Evolutionary conservation across 2,113 vertebrate species (phyloP).

Genomic region (Terrapene triunguis): DNA sequence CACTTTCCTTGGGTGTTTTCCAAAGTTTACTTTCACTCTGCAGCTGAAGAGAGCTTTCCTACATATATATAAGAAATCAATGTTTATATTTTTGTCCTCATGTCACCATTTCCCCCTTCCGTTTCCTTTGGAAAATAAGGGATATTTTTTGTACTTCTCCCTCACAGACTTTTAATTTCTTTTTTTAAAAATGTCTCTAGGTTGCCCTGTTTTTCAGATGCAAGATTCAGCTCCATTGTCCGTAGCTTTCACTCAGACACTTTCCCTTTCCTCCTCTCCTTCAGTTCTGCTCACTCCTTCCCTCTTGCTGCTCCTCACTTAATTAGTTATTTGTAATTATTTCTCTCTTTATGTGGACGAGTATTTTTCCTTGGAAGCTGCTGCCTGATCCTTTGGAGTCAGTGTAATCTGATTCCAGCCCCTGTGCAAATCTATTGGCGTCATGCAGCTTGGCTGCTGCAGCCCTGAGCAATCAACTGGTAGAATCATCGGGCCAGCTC

Average conservation of each 20-base stretch:
- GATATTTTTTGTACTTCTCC: neutral
- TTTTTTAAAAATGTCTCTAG: neutral
- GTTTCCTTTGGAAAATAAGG: neutral
- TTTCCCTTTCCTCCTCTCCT: conserved; percentile 25
- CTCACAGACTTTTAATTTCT: neutral
- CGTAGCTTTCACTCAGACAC: rapidly evolving
- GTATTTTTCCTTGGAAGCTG: neutral
- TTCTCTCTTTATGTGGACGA: neutral
- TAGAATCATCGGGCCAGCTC: neutral
- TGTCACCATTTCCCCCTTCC: neutral
- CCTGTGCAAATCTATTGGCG: neutral
- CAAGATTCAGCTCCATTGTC: neutral
- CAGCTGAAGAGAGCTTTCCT: rapidly evolving
- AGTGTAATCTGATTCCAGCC: neutral
- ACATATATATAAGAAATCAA: neutral
- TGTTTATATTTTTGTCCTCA: neutral
- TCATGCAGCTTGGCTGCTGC: neutral
- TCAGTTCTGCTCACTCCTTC: conserved; percentile 26
- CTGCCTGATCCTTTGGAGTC: neutral
- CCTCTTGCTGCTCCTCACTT: conserved; percentile 37
- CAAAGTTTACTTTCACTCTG: conserved; percentile 30
- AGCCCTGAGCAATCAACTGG: neutral
- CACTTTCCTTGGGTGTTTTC: neutral
- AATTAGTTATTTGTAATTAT: conserved; percentile 27
- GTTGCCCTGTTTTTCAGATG: neutral